These are phyloP conservation scores for Ibycter americanus DNA, from an alignment of 2,797 vertebrate species.

Conservation along the genomic window DNA sequence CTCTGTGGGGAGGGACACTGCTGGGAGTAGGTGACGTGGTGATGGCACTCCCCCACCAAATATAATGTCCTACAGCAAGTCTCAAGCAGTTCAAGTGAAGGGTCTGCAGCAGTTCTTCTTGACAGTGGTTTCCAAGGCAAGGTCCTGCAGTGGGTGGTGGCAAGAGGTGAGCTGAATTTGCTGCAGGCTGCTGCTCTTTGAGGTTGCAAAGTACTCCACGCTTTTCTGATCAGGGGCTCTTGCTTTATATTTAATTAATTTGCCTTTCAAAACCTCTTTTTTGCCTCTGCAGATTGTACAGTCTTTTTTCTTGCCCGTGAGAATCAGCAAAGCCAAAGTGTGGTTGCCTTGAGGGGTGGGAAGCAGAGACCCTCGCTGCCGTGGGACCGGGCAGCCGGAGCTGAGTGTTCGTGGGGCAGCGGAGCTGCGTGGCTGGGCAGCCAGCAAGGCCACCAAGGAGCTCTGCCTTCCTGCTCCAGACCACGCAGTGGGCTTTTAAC, in stretches of 20 bases:
- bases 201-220: accelerated
- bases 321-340: neutral
- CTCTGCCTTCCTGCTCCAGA: neutral
- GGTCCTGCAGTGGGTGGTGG: accelerated
- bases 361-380: neutral
- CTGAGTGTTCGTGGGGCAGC: too few species aligned
- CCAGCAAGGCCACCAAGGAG: neutral
- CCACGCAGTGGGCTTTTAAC: neutral
- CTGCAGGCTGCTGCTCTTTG: neutral
- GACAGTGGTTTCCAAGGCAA: neutral
- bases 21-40: neutral
- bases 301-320: neutral
- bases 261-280: neutral
- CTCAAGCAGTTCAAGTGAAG: neutral
- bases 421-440: neutral
- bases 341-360: neutral
- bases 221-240: neutral
- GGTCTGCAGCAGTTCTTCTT: neutral
- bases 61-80: accelerated
- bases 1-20: neutral
- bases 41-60: neutral
- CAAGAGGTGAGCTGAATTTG: neutral
- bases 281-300: neutral
- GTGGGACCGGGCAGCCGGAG: neutral
- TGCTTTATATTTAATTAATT: neutral